A percentile compares a stretch with the other conserved stretches of the same genome.
Conservation (phyloP, 2,113 vertebrate species). For the Notothenia coriiceps region DNA sequence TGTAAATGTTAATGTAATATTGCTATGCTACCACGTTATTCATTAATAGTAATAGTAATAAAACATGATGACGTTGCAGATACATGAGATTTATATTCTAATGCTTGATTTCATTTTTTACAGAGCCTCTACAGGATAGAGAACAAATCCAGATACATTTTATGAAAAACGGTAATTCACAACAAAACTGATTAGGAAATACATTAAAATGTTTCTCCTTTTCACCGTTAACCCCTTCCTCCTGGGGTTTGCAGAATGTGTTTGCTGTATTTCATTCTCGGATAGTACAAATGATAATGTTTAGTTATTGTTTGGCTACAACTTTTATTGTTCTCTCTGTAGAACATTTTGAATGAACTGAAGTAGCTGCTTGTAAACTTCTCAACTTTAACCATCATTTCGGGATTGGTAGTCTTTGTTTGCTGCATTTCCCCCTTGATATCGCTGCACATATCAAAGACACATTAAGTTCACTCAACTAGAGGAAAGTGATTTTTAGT, state of each 20-base stretch:
- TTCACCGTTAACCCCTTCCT: too few species aligned
- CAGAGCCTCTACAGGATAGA: neutral
- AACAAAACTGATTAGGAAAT: neutral
- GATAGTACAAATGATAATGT: too few species aligned
- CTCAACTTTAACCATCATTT: neutral
- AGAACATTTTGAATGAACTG: neutral
- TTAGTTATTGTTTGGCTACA: neutral
- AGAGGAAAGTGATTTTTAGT: neutral
- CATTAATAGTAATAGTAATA: too few species aligned
- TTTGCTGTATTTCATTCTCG: too few species aligned
- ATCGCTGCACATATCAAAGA: neutral
- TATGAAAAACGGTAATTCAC: neutral
- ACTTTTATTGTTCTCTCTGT: neutral
- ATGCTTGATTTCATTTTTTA: too few species aligned
- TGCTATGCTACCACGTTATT: too few species aligned
- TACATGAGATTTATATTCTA: too few species aligned
- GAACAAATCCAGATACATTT: neutral
- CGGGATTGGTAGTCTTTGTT: too few species aligned
- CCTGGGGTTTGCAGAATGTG: too few species aligned
- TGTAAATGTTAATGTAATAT: too few species aligned
- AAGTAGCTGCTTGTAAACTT: neutral
- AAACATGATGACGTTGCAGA: too few species aligned
- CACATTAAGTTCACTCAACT: neutral
- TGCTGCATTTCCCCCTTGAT: neutral
- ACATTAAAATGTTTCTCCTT: too few species aligned